Percentiles rank a stretch among this genome's conserved stretches.
These are phyloP conservation scores for Cepphus grylle DNA, from an alignment of 2,113 vertebrate genomes.

Conservation along the genomic window DNA sequence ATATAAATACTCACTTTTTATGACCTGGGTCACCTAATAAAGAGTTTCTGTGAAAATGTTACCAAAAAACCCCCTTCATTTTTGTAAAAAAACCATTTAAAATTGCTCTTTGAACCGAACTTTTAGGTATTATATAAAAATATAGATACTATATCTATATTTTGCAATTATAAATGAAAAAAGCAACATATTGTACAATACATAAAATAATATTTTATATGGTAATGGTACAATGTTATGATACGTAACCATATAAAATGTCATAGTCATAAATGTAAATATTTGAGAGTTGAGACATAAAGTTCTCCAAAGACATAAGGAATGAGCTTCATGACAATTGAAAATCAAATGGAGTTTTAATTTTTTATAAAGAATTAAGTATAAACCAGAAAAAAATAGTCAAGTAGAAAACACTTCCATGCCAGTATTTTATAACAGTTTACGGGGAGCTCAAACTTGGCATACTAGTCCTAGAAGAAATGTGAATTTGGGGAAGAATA, in stretches of 20 bases:
- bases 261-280: not conserved
- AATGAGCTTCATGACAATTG: not conserved
- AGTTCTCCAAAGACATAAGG: not conserved
- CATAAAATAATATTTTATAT: not conserved
- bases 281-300: not conserved
- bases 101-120: not conserved
- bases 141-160: not conserved
- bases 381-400: not conserved
- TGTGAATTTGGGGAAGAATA: not conserved
- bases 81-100: not conserved
- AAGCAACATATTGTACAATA: not conserved
- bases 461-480: not conserved
- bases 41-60: not conserved
- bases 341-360: not conserved
- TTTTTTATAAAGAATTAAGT: not conserved
- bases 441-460: not conserved
- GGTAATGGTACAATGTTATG: not conserved
- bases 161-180: not conserved
- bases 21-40: not conserved
- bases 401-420: not conserved
- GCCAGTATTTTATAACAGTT: not conserved
- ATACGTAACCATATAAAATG: not conserved
- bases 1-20: not conserved
- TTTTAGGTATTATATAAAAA: not conserved
- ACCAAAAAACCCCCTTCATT: not conserved